Evolutionary conservation across 2,113 vertebrate species (phyloP), one percentile per base, ranked within the genome.

Genomic region (Astatotilapia flaviijosephi): DNA sequence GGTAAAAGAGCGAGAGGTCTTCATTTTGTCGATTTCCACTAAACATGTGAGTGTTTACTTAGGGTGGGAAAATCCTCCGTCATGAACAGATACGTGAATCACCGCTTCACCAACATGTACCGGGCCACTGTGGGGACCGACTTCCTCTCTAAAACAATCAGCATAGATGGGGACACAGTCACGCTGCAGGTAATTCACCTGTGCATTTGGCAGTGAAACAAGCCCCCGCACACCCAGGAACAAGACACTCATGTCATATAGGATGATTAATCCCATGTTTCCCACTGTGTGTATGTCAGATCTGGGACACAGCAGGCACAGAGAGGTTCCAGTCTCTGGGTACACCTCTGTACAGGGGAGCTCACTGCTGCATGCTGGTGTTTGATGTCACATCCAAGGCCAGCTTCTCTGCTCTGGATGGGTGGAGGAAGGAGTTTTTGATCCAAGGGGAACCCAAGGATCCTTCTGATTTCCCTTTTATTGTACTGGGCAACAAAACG

Each of bases 61-160:
- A 96, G 95, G 82, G 95, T 95, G 80, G 95, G 96, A 62, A 96
- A 96, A 56, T 96, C 95, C 33, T 94, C 92, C 82, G 89, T 96
- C 85, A 94, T 94, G 92, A 96, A 90, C 87, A 95, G 84, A 26
- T 96, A 93, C 53, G 94, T 96, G 40, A 93, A 95, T 58, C 93
- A 93, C 62, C 85, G 80, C 51, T 96, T 96, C 85, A 94, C 89
- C 58, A 94, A 91, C 75, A 88, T 90, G 90, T 95, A 95, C 86
- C 83, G 93, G 4, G 82, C 93, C 79, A 94, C 95, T 2, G 86
- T 96, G 17, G 96, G 95, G 10, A 91, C 94, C 0, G 95, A 96
- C 89, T 96, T 95, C 86, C 93, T 96, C 31, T 94, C 90, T n/a
- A 94, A 93, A 77, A 91, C 92, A 31, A 40, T 95, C 56, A 77